Base-by-base conservation (phyloP, 1,140 invertebrate genomes). In the Ips typographus region DNA sequence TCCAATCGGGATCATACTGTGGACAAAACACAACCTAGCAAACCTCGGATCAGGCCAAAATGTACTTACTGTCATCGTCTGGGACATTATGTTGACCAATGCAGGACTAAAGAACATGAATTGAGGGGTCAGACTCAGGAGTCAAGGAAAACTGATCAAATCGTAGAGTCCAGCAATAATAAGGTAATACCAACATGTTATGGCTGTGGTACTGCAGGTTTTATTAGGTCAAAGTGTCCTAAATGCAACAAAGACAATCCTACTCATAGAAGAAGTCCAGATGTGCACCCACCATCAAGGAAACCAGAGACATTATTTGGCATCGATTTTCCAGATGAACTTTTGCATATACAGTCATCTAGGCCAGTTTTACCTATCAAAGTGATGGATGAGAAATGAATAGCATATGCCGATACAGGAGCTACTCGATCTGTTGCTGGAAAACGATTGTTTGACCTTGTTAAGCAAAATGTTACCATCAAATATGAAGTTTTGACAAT, bases 201-300 rank as follows among this genome's bases (percentile, higher is more conserved):
- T 57, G n/a, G n/a, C n/a, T n/a, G n/a, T n/a, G n/a, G n/a, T n/a
- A 58, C n/a, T 22, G n/a, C 22, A 22, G 62, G 44, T 6, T 42
- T 36, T 53, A 8, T 67, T 58, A n/a, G 65, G 40, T 3, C 40
- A 8, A 67, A 47, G 7, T 67, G 65, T 44, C 65, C 65, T 3
- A 67, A 41, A 36, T 67, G 65, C 43, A 42, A 37, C 1, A 4
- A 36, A 55, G 4, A 55, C 37, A 55, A 55, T 55, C 36, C 5
- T 55, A 55, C 4, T n/a, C 52, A 55, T 8, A 5, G 6, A n/a
- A 37, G 5, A 55, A 55, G 36, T 36, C 37, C 5, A 55, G 36
- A 55, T 55, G 36, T 36, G 5, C 7, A 8, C 5, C 4, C 36
- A 5, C 52, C 52, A 55, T 8, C 7, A 55, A 8, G 4, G 5